Base-by-base conservation (phyloP, 2,113 vertebrate species). In the Lontra canadensis region DNA sequence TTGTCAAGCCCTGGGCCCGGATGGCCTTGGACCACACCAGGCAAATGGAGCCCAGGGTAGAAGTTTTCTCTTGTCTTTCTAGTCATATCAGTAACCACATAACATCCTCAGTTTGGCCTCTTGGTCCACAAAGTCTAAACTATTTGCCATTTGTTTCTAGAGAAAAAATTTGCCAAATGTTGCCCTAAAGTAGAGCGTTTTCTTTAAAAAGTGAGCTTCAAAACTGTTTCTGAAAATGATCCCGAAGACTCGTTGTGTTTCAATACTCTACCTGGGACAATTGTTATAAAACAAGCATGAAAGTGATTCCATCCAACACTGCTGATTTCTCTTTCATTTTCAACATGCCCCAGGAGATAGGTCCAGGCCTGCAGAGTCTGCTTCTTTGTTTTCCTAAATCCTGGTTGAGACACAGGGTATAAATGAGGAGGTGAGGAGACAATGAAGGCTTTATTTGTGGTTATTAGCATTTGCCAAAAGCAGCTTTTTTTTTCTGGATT, bases 161-260 rank as follows among this genome's bases (percentile, higher is more conserved):
- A 52, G 25, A 82, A 74, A 86, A 90, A 52, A 6, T 36, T 83
- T 42, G 31, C 4, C 52, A 44, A 23, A 7, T 1, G 1, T 9
- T 63, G 3, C 4, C 44, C 36, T 39, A n/a, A 81, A 95, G 59
- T 39, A 15, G 0, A 88, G 8, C 26, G 31, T 81, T 52, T 73
- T 12, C 17, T 84, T 94, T 90, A 76, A 88, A 90, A 90, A 17
- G 29, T 34, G 31, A 92, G 55, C 42, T 96, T 97, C 71, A 90
- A 89, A 80, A 44, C 44, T 61, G 26, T 55, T 94, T 83, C 55
- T 71, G 65, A 84, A 97, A 97, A 92, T 49, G 74, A 10, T 76
- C 67, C 55, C 63, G 29, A 34, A 67, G 61, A 23, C 49, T 87
- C 39, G 7, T 3, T 39, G 21, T 26, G n/a, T 61, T 96, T 87